Evolutionary conservation across 2,113 vertebrate genomes (phyloP).

Genomic region (Mobula birostris): DNA sequence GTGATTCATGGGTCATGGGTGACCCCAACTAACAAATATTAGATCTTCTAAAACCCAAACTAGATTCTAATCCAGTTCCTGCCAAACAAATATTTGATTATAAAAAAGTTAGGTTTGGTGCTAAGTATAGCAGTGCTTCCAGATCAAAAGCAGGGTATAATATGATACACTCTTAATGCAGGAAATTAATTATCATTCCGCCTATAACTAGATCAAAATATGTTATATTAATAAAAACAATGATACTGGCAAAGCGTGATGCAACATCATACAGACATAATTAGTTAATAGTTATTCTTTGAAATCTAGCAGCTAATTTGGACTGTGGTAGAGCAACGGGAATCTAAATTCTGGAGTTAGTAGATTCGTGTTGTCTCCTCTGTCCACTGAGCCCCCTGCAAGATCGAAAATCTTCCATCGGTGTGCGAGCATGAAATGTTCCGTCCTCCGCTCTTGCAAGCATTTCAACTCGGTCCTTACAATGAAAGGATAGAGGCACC

Average conservation of each 20-base stretch:
- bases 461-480: background rate
- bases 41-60: background rate
- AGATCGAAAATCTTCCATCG: background rate
- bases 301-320: background rate
- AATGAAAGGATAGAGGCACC: background rate
- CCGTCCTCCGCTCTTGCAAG: background rate
- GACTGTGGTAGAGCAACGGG: background rate
- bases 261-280: background rate
- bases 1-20: background rate
- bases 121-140: background rate
- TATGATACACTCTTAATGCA: background rate
- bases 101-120: background rate
- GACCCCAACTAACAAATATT: background rate
- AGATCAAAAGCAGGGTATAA: background rate
- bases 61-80: background rate
- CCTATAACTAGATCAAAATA: background rate
- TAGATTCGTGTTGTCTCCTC: background rate
- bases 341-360: background rate
- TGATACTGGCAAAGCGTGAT: background rate
- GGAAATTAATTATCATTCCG: background rate
- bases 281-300: background rate
- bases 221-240: background rate
- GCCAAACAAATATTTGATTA: background rate
- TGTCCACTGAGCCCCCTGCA: background rate
- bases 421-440: background rate